A percentile compares a stretch with the other conserved stretches of the same genome.
Conservation (phyloP, 2,113 vertebrate species). For the Odocoileus virginianus region DNA sequence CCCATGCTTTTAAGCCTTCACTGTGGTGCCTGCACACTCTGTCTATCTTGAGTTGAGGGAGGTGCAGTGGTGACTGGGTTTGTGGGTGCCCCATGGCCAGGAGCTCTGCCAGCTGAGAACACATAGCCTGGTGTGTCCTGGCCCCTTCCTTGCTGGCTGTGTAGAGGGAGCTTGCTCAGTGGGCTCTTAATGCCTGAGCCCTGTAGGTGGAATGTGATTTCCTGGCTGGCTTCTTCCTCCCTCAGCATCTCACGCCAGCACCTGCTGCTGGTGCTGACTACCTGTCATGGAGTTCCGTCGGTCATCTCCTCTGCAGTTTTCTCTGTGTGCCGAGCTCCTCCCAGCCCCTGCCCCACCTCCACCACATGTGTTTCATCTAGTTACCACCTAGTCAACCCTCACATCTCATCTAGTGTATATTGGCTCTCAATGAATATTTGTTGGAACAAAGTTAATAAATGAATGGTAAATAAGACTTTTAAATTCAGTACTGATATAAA, state of each 20-base stretch:
- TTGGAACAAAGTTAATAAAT: neutral
- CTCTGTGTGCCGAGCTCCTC: neutral
- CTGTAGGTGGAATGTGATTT: neutral
- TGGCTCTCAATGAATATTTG: neutral
- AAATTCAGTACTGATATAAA: constrained; percentile 10
- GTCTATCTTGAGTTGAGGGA: neutral
- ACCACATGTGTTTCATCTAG: neutral
- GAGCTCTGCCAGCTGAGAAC: neutral
- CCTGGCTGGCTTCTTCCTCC: neutral
- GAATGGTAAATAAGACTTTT: neutral
- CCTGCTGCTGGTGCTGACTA: neutral
- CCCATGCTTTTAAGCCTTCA: neutral
- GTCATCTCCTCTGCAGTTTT: neutral
- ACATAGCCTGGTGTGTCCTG: neutral
- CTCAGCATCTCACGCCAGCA: neutral
- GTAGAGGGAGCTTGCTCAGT: neutral
- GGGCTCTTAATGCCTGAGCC: neutral
- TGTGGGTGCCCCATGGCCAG: neutral
- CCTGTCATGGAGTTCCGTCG: neutral
- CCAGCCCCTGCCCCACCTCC: neutral
- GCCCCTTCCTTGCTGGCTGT: neutral
- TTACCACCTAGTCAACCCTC: neutral
- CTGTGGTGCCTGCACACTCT: too few species aligned
- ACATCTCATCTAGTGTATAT: neutral
- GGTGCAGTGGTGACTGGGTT: neutral